Evolutionary conservation across 2,797 vertebrate genomes (phyloP).

Genomic region (Bryconaethiops microstoma): DNA sequence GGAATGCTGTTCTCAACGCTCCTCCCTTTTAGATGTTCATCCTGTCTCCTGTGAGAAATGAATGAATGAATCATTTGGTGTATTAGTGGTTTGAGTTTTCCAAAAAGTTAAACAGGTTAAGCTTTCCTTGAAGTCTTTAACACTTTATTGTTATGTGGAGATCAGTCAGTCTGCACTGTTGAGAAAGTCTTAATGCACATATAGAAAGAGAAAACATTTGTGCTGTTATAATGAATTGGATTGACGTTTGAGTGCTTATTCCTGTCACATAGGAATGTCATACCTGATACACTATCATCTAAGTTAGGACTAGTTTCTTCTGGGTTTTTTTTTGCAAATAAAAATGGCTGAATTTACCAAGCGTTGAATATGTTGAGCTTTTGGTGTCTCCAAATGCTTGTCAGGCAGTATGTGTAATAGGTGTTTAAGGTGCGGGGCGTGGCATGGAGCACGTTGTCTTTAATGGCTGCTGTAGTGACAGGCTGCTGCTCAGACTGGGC

Average conservation of each 20-base stretch:
- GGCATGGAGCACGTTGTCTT: constrained; percentile 26
- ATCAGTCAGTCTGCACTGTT: not conserved
- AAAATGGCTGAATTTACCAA: too few species aligned
- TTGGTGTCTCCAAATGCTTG: not conserved
- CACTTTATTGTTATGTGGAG: not conserved
- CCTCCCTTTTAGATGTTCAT: not conserved
- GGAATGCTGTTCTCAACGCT: not conserved
- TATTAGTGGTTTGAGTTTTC: not conserved
- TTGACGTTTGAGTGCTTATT: not conserved
- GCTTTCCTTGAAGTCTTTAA: not conserved
- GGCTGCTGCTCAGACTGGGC: constrained; percentile 41
- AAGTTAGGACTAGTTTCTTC: too few species aligned
- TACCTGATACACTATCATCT: too few species aligned
- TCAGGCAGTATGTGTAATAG: not conserved
- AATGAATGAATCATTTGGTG: not conserved
- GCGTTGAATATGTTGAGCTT: not conserved
- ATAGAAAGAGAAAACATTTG: not conserved
- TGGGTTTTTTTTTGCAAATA: too few species aligned
- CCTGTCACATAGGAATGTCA: too few species aligned
- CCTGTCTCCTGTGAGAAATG: too few species aligned
- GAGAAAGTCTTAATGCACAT: too few species aligned
- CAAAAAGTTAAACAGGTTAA: not conserved
- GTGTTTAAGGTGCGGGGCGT: constrained; percentile 39
- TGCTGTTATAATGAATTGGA: not conserved
- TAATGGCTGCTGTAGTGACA: constrained; percentile 28